phyloP scores from a whole-genome alignment of 2,888 invertebrate genomes.

The Caenorhabditis sp. region DNA sequence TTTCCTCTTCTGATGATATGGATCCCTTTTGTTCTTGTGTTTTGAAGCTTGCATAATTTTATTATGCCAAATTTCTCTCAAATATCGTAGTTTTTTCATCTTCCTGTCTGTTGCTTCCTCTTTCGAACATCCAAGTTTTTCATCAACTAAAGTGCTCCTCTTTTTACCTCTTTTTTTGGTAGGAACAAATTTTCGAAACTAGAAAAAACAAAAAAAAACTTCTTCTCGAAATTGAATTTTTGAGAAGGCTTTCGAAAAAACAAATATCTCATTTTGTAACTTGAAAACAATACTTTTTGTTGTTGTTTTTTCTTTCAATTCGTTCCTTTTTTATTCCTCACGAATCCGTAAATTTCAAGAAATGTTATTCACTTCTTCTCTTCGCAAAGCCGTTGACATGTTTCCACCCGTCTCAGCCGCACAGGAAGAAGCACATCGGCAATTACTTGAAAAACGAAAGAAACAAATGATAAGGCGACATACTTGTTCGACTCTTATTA shows the following conservation, averaged over 20 bases:
- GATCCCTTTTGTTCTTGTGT: not conserved
- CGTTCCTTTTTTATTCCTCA: not conserved
- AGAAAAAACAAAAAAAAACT: too few species aligned
- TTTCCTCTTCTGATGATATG: not conserved
- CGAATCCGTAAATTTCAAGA: not conserved
- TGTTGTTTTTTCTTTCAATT: not conserved
- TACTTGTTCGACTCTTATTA: constrained; percentile 50
- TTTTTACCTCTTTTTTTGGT: not conserved
- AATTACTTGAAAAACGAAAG: constrained; percentile 47
- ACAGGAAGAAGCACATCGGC: constrained; percentile 51
- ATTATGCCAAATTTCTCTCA: too few species aligned
- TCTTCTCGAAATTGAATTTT: too few species aligned
- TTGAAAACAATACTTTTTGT: constrained; percentile 9
- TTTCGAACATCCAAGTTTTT: not conserved
- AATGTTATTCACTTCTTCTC: constrained; percentile 68
- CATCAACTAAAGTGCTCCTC: not conserved
- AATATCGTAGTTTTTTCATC: too few species aligned
- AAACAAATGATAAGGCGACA: constrained; percentile 56
- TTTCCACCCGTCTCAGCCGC: constrained; percentile 45
- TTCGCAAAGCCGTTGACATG: constrained; percentile 65
- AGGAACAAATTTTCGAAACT: too few species aligned
- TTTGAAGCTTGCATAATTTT: not conserved
- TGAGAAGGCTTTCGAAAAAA: too few species aligned
- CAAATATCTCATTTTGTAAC: not conserved
- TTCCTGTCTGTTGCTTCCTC: not conserved